Evolutionary conservation across 2,888 invertebrate species (phyloP).

Genomic region (Dione juno): DNA sequence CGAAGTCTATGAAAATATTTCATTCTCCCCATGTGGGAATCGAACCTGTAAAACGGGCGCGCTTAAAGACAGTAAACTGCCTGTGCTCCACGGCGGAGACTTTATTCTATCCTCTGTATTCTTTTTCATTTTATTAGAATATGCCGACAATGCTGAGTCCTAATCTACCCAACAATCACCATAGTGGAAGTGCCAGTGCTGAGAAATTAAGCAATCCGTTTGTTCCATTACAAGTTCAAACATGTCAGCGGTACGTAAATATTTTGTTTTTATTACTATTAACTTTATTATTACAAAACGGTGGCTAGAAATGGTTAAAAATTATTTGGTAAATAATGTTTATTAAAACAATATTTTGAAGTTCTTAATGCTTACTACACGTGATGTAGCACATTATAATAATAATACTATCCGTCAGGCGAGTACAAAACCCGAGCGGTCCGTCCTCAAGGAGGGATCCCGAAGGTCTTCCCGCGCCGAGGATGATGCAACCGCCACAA

Average conservation of each 20-base stretch:
- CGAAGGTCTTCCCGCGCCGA: constrained; percentile 53
- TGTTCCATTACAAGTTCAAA: constrained; percentile 78
- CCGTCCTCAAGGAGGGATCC: constrained; percentile 50
- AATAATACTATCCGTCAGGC: constrained; percentile 53
- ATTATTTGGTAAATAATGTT: too few species aligned
- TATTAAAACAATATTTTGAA: too few species aligned
- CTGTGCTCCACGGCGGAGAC: too few species aligned
- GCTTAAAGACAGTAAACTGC: too few species aligned
- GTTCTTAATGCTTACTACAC: too few species aligned
- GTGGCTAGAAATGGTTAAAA: too few species aligned
- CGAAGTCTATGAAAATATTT: too few species aligned
- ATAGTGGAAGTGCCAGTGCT: constrained; percentile 45
- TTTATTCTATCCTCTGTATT: too few species aligned
- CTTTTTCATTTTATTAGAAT: constrained; percentile 14
- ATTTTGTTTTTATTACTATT: background rate
- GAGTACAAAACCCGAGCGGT: constrained; percentile 58
- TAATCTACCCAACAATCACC: constrained; percentile 31
- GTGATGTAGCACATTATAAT: too few species aligned
- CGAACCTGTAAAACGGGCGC: too few species aligned
- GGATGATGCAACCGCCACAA: constrained; percentile 52
- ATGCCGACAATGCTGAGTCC: constrained; percentile 21
- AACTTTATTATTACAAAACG: too few species aligned
- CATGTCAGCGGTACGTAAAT: constrained; percentile 67
- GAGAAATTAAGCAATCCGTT: constrained; percentile 71
- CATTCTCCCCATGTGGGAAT: too few species aligned